Evolutionary conservation across 2,797 vertebrate species (phyloP), one percentile per base, ranked within the genome.

Genomic region (Halcyon chelicuti): DNA sequence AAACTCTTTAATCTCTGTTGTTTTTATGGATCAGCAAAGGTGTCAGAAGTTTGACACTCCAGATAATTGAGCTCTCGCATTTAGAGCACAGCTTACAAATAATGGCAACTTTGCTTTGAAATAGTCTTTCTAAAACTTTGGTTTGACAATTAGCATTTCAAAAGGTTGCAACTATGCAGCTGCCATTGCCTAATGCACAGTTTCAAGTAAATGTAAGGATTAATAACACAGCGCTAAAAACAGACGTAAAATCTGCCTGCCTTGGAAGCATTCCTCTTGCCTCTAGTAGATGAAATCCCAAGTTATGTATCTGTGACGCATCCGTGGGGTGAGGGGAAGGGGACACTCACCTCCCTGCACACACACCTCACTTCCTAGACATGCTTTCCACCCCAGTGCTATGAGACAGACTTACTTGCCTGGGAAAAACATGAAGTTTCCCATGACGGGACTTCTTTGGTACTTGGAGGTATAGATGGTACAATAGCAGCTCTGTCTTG

Each of bases 111-210:
- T 58, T 14, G 78, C 94, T 96, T 97, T 96, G 92, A 96, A 97
- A 96, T 19, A 87, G 86, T 77, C 92, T 91, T 72, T 80, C 94
- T 83, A 91, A 96, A 96, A 96, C 96, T 97, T 96, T 83, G 94
- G 94, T 74, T 33, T 95, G 91, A 65, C 94, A 93, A 96, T 97
- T 97, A 96, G 96, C 96, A 94, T 97, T 97, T 97, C 96, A 97
- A 96, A 97, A 92, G 86, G 54, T 61, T 91, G 96, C 84, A 29
- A 13, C 73, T 73, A 26, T 9, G 92, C 21, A 92, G 84, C 96
- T 96, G 94, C 94, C 96, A 96, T 86, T 35, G 20, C 96, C 88
- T 96, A 92, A 93, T 85, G 58, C 88, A 68, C 71, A 5, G 65
- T 46, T 51, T 10, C 89, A 85, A 66, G 67, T 84, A 25, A 19